These are phyloP conservation scores for Nerophis ophidion DNA, from an alignment of 2,113 vertebrate genomes.

Conservation along the genomic window DNA sequence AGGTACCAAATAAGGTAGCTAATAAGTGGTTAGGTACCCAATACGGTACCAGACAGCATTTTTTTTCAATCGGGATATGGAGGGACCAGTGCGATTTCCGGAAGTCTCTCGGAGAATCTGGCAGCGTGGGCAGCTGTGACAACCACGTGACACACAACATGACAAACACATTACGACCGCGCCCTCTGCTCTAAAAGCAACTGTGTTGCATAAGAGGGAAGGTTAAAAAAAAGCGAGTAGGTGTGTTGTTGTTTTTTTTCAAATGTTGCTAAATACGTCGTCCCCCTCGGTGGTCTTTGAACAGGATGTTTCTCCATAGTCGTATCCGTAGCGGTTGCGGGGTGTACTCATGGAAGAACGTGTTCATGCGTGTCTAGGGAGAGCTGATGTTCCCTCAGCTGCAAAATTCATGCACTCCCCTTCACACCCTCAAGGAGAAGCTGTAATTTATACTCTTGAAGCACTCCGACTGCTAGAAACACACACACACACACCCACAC, in stretches of 20 bases:
- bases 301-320: neutral
- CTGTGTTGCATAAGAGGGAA: slow-evolving; percentile 2
- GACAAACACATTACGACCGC: neutral
- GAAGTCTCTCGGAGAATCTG: no score
- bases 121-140: no score
- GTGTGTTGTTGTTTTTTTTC: slow-evolving; percentile 8
- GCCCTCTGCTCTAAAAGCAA: neutral
- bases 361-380: slow-evolving; percentile 18
- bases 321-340: slow-evolving; percentile 2
- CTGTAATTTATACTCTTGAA: slow-evolving; percentile 54
- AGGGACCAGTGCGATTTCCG: no score
- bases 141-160: no score
- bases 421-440: slow-evolving; percentile 47
- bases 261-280: neutral
- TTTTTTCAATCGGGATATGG: no score
- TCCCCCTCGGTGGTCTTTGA: neutral
- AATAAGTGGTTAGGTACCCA: no score
- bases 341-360: neutral
- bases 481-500: slow-evolving; percentile 20
- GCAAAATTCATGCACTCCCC: slow-evolving; percentile 60
- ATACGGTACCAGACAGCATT: no score
- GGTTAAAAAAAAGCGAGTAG: neutral
- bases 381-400: slow-evolving; percentile 46
- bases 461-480: slow-evolving; percentile 22
- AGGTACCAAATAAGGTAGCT: no score